Percentiles rank a stretch among this genome's conserved stretches.
Evolutionary conservation across 2,888 invertebrate genomes (phyloP).

Genomic region (Clistopyga incitator): DNA sequence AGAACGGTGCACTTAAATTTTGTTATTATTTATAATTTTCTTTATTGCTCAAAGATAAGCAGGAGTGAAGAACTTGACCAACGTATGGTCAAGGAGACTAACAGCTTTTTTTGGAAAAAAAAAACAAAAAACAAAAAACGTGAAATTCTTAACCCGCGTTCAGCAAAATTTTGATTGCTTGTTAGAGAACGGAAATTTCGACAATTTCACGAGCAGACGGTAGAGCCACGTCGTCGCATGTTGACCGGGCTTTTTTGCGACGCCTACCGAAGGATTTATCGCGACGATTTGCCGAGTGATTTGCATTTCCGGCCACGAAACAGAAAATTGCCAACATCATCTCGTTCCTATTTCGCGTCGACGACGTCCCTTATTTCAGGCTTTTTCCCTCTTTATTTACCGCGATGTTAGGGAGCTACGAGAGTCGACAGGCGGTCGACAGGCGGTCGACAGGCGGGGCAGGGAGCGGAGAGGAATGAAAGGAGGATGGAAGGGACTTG

Average conservation of each 20-base stretch:
- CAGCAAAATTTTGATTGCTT: slow-evolving; percentile 3
- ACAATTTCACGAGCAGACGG: background rate
- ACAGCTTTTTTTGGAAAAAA: background rate
- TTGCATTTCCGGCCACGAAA: slow-evolving; percentile 68
- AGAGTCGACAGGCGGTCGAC: slow-evolving; percentile 15
- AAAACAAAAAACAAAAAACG: no score
- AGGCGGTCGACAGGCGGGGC: slow-evolving; percentile 19
- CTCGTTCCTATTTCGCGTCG: slow-evolving; percentile 34
- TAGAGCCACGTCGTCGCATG: slow-evolving; percentile 21
- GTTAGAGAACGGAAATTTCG: background rate
- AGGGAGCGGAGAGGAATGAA: slow-evolving; percentile 23
- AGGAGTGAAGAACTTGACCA: background rate
- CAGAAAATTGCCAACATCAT: slow-evolving; percentile 58
- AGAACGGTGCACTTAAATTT: no score
- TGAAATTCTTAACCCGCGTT: background rate
- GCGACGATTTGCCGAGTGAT: slow-evolving; percentile 66
- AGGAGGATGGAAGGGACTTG: slow-evolving; percentile 51
- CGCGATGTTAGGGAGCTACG: background rate
- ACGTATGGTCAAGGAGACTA: background rate
- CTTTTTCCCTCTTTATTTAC: slow-evolving; percentile 30
- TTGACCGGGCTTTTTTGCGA: slow-evolving; percentile 24
- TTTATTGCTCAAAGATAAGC: no score
- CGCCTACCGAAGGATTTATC: slow-evolving; percentile 62
- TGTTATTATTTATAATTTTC: no score
- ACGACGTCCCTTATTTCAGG: slow-evolving; percentile 45